phyloP scores from a whole-genome alignment of 2,113 vertebrate species.

The Pardalotus punctatus region DNA sequence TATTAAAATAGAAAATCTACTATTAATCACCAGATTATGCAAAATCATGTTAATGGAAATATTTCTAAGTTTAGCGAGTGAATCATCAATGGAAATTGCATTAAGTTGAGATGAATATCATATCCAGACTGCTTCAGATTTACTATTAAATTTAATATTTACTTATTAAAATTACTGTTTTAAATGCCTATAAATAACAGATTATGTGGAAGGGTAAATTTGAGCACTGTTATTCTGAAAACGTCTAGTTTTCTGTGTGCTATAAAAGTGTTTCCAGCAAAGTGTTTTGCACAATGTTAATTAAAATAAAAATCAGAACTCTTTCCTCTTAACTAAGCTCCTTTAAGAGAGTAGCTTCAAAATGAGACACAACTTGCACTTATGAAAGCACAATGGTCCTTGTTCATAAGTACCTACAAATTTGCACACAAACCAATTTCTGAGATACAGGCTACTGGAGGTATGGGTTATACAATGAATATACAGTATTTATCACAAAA shows the following conservation, averaged over 20 bases:
- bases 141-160: background rate
- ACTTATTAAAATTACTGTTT: background rate
- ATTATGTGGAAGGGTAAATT: background rate
- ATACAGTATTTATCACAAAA: background rate
- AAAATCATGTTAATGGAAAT: background rate
- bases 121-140: background rate
- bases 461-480: background rate
- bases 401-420: background rate
- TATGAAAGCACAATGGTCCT: background rate
- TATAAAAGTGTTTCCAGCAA: background rate
- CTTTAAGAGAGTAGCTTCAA: background rate
- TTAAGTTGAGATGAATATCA: background rate
- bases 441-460: background rate
- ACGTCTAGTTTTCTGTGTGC: background rate
- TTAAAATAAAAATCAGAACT: background rate
- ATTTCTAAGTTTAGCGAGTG: background rate
- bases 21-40: conserved; percentile 26
- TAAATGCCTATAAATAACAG: background rate
- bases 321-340: background rate
- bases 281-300: background rate
- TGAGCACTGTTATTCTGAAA: background rate
- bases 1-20: background rate
- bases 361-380: background rate
- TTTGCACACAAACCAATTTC: background rate
- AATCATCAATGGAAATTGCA: background rate